A percentile compares a stretch with the other conserved stretches of the same genome.
Conservation (phyloP, 2,113 vertebrate genomes). For the Octodon degus region DNA sequence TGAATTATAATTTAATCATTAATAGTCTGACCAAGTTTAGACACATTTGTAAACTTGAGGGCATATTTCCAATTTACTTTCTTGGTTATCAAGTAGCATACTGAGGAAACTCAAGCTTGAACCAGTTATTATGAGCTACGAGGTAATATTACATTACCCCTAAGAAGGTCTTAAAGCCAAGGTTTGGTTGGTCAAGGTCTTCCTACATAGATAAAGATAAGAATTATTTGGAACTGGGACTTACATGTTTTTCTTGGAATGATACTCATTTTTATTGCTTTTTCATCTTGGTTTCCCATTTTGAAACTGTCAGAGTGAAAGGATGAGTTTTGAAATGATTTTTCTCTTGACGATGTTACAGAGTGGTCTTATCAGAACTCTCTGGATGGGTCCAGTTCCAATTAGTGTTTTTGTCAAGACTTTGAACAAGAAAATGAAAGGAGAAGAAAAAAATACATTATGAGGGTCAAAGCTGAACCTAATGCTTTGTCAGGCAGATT, state of each 20-base stretch:
- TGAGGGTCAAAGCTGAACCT: neutral
- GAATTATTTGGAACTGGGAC: neutral
- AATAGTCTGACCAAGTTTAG: conserved; percentile 6
- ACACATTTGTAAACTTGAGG: conserved; percentile 32
- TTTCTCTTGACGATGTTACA: neutral
- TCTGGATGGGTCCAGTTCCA: neutral
- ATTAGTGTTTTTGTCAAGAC: conserved; percentile 2
- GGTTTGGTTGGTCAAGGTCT: conserved; percentile 20
- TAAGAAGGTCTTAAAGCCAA: neutral
- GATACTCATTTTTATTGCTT: conserved; percentile 26
- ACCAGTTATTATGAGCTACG: neutral
- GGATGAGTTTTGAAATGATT: neutral
- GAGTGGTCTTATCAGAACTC: neutral
- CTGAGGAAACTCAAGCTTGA: conserved; percentile 15
- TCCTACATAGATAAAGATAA: neutral
- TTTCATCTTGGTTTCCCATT: neutral
- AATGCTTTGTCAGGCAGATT: neutral
- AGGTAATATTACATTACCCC: conserved; percentile 3
- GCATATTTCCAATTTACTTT: conserved; percentile 28
- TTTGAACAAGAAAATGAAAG: neutral
- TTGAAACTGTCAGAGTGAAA: conserved; percentile 7
- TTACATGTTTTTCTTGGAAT: conserved; percentile 39
- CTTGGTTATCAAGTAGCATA: conserved; percentile 24
- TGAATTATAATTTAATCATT: conserved; percentile 53
- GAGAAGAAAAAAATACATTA: neutral